Evolutionary conservation across 2,797 vertebrate species (phyloP).

Genomic region (Phoxinus dragarum): DNA sequence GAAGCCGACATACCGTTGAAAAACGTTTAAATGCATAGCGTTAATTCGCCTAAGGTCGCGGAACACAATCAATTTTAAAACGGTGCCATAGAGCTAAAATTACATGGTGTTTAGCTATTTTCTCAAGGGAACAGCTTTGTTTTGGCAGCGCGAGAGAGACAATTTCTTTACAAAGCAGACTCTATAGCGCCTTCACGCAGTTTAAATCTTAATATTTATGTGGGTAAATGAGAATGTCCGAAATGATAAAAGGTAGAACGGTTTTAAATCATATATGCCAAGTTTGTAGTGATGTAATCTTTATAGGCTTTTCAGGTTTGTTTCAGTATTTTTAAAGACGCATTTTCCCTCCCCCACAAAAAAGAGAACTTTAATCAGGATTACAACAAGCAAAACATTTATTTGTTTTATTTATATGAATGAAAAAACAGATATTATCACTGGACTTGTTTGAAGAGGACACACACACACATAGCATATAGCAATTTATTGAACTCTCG

Average conservation of each 20-base stretch:
- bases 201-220: not conserved
- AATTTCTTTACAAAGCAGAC: conserved; percentile 4
- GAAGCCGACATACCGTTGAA: conserved; percentile 42
- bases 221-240: not conserved
- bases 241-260: not conserved
- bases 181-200: not conserved
- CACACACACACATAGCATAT: too few relatives aligned
- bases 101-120: conserved; percentile 51
- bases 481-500: too few relatives aligned
- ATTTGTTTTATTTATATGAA: not conserved
- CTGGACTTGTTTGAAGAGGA: too few relatives aligned
- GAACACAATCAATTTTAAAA: conserved; percentile 59
- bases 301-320: not conserved
- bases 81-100: conserved; percentile 42
- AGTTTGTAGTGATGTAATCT: not conserved
- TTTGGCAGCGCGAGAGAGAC: conserved; percentile 19
- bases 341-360: not conserved
- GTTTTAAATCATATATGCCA: not conserved
- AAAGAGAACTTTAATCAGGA: not conserved
- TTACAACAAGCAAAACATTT: not conserved
- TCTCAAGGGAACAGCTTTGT: conserved; percentile 52
- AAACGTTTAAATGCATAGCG: conserved; percentile 62
- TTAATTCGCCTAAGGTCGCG: conserved; percentile 57
- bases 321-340: not conserved
- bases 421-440: not conserved